These are phyloP conservation scores for Pluvialis apricaria DNA, from an alignment of 2,113 vertebrate species.

Conservation along the genomic window DNA sequence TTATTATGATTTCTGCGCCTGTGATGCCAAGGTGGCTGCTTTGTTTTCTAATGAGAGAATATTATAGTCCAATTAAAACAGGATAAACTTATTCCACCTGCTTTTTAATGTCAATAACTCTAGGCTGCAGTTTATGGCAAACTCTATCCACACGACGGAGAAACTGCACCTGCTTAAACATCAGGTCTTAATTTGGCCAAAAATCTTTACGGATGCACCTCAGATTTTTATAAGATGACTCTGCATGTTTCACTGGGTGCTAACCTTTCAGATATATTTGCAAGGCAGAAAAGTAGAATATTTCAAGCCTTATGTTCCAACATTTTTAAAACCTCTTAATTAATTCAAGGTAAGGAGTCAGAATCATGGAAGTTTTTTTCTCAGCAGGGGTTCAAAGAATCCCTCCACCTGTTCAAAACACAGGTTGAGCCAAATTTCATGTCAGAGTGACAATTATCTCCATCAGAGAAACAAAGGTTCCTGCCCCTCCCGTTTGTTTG, in stretches of 20 bases:
- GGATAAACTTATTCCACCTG: conserved; percentile 51
- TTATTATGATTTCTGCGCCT: conserved; percentile 18
- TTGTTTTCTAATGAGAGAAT: conserved; percentile 56
- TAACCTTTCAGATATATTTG: conserved; percentile 33
- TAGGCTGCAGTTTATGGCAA: conserved; percentile 18
- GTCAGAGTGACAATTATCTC: conserved; percentile 38
- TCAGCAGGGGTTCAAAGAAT: conserved; percentile 51
- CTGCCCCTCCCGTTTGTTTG: background rate
- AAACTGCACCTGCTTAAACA: conserved; percentile 30
- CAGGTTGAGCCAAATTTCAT: conserved; percentile 41
- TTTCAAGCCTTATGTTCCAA: conserved; percentile 52
- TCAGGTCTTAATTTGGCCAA: background rate
- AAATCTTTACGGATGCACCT: background rate
- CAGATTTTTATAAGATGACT: background rate
- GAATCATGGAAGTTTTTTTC: conserved; percentile 36
- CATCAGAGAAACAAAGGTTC: conserved; percentile 20
- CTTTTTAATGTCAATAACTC: conserved; percentile 37
- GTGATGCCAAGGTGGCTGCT: conserved; percentile 24
- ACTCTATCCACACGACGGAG: background rate
- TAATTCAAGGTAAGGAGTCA: conserved; percentile 64
- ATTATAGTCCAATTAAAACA: conserved; percentile 64
- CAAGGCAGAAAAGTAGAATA: conserved; percentile 36
- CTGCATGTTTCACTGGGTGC: background rate
- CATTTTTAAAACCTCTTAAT: conserved; percentile 55
- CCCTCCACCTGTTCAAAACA: conserved; percentile 39